Base-by-base conservation (phyloP, 2,113 vertebrate genomes). In the Bostrychus sinensis region DNA sequence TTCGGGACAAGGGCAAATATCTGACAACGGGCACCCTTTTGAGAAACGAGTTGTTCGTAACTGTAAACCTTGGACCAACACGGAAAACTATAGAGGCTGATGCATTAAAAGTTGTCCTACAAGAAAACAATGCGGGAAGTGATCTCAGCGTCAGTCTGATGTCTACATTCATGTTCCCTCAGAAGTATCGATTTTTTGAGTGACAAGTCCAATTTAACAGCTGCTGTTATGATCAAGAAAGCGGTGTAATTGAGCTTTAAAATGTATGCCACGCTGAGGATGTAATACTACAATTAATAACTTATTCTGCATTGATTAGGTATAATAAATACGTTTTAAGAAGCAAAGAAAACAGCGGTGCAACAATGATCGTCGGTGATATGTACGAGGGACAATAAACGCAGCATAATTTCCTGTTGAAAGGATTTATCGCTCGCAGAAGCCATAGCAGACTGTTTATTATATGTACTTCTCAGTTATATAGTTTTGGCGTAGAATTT, bases 341-440 rank as follows among this genome's bases (percentile, higher is more conserved):
- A 10, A 10, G 3, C 1, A 25, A 53, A 13, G 1, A 2, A 7
- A 10, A 13, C 16, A 23, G 3, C 22, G 6, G 6, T 7, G n/a
- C 7, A 50, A 30, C 28, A 26, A n/a, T 3, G 38, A 0, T 12
- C 0, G 10, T 28, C 2, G 0, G 0, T 19, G 4, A 26, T 20
- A 2, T 65, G 4, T 59, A 56, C 80, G 66, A 60, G 69, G 37
- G 16, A 0, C 59, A 0, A 0, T 62, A 54, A 88, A 88, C 0
- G 84, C 72, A 64, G 1, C 86, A 78, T 75, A 77, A 77, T 81
- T 89, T 87, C 87, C 84, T 83, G 83, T 80, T 81, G 63, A 6
- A 56, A 75, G 71, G 70, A 60, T 76, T 42, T 39, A 30, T 45
- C 70, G 75, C 72, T 72, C 41, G 70, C 61, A 13, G 19, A 20